A percentile compares a stretch with the other conserved stretches of the same genome.
Conservation (phyloP, 2,888 invertebrate genomes). For the Teleiodes luculella region DNA sequence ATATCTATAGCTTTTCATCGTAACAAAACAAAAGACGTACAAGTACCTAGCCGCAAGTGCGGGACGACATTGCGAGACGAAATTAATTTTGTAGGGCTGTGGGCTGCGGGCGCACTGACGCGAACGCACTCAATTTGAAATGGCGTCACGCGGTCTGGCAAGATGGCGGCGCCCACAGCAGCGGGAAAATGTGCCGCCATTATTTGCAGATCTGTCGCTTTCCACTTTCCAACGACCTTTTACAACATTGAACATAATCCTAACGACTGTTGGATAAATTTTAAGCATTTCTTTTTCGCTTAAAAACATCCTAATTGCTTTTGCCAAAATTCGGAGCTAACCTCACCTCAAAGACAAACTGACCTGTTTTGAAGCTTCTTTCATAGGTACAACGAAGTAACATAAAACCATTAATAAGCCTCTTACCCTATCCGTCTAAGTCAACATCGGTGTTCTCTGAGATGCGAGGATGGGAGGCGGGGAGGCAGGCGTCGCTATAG, state of each 20-base stretch:
- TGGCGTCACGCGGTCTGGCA: conserved; percentile 77
- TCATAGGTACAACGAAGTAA: conserved; percentile 58
- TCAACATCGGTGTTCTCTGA: conserved; percentile 74
- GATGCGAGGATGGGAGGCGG: conserved; percentile 49
- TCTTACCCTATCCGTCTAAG: conserved; percentile 79
- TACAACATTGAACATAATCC: conserved; percentile 30
- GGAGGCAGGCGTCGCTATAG: conserved; percentile 58
- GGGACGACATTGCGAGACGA: conserved; percentile 31
- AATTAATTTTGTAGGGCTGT: conserved; percentile 35
- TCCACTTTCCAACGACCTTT: conserved; percentile 40
- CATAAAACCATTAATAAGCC: conserved; percentile 78
- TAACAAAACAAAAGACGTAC: conserved; percentile 11
- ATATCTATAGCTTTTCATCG: background rate
- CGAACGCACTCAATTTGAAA: conserved; percentile 60
- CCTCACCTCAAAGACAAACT: conserved; percentile 20
- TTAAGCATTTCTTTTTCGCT: conserved; percentile 26
- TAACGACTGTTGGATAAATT: conserved; percentile 24
- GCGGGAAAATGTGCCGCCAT: conserved; percentile 50
- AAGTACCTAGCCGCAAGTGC: conserved; percentile 19
- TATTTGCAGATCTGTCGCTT: conserved; percentile 50
- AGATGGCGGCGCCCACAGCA: conserved; percentile 55
- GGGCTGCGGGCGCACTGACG: conserved; percentile 29
- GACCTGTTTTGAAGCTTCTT: conserved; percentile 32
- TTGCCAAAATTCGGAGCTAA: conserved; percentile 3
- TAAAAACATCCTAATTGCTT: conserved; percentile 20